Conservation (phyloP, 2,888 invertebrate genomes). For the Tiliacea aurago region DNA sequence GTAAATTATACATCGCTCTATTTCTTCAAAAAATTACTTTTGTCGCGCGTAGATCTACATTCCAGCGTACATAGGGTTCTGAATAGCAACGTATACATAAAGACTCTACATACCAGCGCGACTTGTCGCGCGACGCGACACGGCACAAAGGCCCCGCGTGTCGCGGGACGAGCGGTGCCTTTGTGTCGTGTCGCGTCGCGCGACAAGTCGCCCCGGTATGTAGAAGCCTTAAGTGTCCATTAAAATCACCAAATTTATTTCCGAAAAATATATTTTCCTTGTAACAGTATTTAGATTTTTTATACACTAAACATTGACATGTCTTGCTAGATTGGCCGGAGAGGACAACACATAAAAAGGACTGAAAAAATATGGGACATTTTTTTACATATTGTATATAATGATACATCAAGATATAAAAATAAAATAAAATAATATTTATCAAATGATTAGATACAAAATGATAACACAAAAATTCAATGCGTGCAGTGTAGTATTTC, state of each 20-base stretch:
- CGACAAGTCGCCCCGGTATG: no score
- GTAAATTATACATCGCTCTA: neutral
- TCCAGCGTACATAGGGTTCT: neutral
- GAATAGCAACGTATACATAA: neutral
- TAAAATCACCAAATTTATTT: neutral
- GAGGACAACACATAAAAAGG: no score
- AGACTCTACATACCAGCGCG: no score
- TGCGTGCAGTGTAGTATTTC: neutral
- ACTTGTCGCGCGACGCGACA: no score
- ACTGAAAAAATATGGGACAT: neutral
- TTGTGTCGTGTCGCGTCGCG: no score
- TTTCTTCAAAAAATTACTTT: neutral
- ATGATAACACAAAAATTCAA: neutral
- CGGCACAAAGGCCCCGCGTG: no score
- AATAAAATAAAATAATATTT: neutral
- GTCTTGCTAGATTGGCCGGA: no score
- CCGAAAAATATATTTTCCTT: neutral
- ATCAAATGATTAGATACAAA: neutral
- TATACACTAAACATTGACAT: neutral
- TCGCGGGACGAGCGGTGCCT: no score
- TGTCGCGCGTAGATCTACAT: neutral
- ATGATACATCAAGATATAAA: neutral
- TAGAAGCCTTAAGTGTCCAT: no score
- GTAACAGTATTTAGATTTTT: neutral
- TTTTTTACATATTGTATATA: neutral